Conservation (phyloP, 2,113 vertebrate species). For the Lophochroa leadbeateri region DNA sequence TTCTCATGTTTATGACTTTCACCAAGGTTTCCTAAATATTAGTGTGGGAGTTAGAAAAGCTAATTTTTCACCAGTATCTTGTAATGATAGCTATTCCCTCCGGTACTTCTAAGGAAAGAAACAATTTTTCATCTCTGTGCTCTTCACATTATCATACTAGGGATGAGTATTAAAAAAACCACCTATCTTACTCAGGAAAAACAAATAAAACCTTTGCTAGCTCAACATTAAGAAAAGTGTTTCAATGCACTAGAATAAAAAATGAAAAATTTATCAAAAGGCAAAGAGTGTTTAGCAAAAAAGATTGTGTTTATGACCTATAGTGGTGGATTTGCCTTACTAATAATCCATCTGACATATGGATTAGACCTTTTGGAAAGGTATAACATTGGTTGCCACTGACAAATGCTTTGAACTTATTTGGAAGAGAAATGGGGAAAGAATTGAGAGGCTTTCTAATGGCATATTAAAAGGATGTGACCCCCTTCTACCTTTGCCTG, state of each 20-base stretch:
- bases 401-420: neutral
- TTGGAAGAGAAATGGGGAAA: neutral
- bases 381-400: neutral
- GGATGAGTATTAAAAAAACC: neutral
- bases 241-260: neutral
- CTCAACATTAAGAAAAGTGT: neutral
- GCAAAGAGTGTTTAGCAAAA: neutral
- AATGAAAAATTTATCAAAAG: slow-evolving; percentile 9
- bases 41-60: slow-evolving; percentile 10
- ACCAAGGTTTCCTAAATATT: slow-evolving; percentile 50
- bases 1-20: neutral
- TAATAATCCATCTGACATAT: neutral
- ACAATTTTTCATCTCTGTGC: slow-evolving; percentile 22
- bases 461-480: neutral
- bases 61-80: slow-evolving; percentile 48
- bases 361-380: neutral
- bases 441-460: neutral
- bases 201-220: slow-evolving; percentile 20
- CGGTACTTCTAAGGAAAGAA: slow-evolving; percentile 21
- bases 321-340: neutral
- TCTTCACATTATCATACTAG: neutral
- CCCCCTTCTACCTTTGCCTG: neutral
- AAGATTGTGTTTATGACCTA: neutral
- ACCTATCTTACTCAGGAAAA: neutral
- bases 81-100: slow-evolving; percentile 45